A percentile compares a stretch with the other conserved stretches of the same genome.
These are phyloP conservation scores for Rallus limicola DNA, from an alignment of 2,113 vertebrate genomes.

Conservation along the genomic window DNA sequence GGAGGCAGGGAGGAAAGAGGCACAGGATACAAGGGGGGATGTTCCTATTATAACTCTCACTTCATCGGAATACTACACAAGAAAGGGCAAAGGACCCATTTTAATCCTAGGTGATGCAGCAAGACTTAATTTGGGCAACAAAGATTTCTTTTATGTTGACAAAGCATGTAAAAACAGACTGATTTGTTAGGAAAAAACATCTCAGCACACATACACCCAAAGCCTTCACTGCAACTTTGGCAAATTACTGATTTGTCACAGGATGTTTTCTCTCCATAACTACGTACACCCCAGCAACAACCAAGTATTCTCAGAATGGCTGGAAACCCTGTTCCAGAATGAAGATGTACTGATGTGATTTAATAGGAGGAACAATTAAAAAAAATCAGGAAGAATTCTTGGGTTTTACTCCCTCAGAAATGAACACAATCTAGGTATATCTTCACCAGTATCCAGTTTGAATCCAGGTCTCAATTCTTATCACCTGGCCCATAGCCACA, in stretches of 20 bases:
- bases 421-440: background rate
- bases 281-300: background rate
- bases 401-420: background rate
- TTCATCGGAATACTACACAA: background rate
- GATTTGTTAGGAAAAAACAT: background rate
- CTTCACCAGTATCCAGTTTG: background rate
- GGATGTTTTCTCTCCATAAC: background rate
- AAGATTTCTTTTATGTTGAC: background rate
- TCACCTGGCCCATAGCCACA: background rate
- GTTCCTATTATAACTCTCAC: background rate
- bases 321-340: background rate
- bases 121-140: background rate
- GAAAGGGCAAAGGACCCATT: conserved; percentile 23
- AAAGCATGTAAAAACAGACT: conserved; percentile 18
- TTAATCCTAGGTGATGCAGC: background rate
- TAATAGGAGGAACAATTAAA: background rate
- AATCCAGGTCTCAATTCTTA: background rate
- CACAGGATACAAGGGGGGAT: background rate
- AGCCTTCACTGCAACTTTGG: background rate
- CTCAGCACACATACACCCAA: background rate
- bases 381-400: background rate
- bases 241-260: background rate
- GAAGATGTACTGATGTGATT: fast-evolving
- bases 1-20: background rate
- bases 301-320: background rate